Evolutionary conservation across 2,113 vertebrate genomes (phyloP), one percentile per base, ranked within the genome.

Genomic region (Todiramphus saurophagus): DNA sequence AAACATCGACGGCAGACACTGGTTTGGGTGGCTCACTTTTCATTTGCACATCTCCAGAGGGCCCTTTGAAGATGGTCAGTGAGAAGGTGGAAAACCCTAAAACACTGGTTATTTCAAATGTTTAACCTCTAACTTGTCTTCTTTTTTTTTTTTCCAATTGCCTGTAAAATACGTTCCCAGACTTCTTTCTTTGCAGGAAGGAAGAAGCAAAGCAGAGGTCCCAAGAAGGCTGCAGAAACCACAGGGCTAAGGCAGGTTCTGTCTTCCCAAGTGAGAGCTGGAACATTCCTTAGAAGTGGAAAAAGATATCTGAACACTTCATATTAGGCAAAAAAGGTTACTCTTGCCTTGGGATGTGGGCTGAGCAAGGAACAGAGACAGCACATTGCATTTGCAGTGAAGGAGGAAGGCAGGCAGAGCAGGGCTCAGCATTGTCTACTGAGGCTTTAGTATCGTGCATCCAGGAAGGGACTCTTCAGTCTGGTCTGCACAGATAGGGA

Each of bases 261-360:
- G 64, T 35, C 60, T 70, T 84, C n/a, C 7, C n/a, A 25, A 24
- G 14, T 20, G 2, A 91, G 41, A 87, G 27, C 24, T 58, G 31
- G 10, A 80, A 69, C 50, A 58, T 37, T 35, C 28, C 31, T 75
- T 41, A 24, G 25, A 76, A 59, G 46, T 63, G 33, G 67, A 44
- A 86, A 89, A 58, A 25, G 39, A 23, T 31, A 56, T 48, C 39
- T 51, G 79, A 90, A 56, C 46, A 39, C 8, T 70, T 85, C 5
- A 2, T 27, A 43, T 44, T 23, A 58, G 63, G 27, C 13, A 51
- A 68, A 44, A 81, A 90, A 90, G 9, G 4, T 63, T 64, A 19
- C 27, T 81, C n/a, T 59, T 0, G 1, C 46, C 24, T 15, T 43
- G 15, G 23, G 24, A 46, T 0, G 0, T 10, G 25, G 48, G 58